Base-by-base conservation (phyloP, 2,888 invertebrate genomes). In the Sturmia bella region DNA sequence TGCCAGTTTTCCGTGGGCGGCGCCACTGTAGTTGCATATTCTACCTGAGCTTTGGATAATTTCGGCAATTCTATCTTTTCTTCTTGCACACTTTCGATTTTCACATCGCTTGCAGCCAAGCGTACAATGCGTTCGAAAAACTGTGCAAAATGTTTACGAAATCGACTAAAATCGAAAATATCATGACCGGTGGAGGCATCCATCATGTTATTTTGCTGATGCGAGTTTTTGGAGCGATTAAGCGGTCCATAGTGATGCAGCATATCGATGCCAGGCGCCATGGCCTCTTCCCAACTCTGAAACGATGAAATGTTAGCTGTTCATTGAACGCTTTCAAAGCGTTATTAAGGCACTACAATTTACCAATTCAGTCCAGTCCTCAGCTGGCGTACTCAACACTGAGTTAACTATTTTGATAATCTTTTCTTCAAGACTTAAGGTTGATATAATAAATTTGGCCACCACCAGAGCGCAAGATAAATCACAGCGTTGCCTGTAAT, bases 251-350 rank as follows among this genome's bases (percentile, higher is more conserved):
- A 88, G 77, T 90, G 90, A 78, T 89, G 89, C 27, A 91, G 85
- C 89, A 90, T 89, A 82, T 90, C 90, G 43, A 91, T 87, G 59
- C 89, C 89, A 3, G 90, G 89, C 9, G 90, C 88, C 86, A 90
- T 87, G 7, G 89, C 88, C 82, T 91, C 89, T 79, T 91, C 91
- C 91, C 91, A 91, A 74, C 88, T 90, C 91, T 91, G 50, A 27
- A 32, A 43, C 1, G 1, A 7, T 32, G 9, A 7, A 3, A 3
- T 6, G 1, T 32, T 7, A 32, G 32, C 9, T 32, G 32, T 9
- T 32, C 9, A 1, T 32, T 32, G 9, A 32, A 9, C 9, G 4
- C 1, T 45, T 45, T 7, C 15, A 15, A 45, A 45, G 7, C 9
- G 1, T 32, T 32, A 32, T 45, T 56, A 13, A 13, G 13, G n/a